phyloP scores from a whole-genome alignment of 37 sponge, comb jelly and placozoan genomes.

The Geodia barretti region DNA sequence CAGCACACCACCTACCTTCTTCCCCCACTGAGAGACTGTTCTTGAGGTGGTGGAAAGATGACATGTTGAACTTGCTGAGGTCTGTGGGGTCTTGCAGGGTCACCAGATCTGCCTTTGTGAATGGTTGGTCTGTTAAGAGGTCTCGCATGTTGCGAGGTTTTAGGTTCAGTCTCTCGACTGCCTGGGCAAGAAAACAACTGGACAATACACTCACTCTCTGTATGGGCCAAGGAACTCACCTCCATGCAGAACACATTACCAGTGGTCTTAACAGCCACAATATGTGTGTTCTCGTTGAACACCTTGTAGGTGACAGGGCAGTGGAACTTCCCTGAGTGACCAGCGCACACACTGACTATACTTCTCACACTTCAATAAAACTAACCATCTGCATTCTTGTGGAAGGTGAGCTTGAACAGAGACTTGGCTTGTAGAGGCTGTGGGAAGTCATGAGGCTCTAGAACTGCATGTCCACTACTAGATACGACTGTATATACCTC shows the following conservation, averaged over 20 bases:
- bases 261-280: constrained; percentile 88
- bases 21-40: constrained; percentile 76
- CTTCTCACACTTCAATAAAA: not conserved
- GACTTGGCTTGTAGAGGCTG: constrained; percentile 86
- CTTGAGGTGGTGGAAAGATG: constrained; percentile 89
- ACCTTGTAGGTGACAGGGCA: constrained; percentile 95
- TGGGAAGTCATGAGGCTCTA: not conserved
- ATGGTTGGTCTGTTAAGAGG: constrained; percentile 88
- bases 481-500: constrained; percentile 47
- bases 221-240: constrained; percentile 32
- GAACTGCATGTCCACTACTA: constrained; percentile 6
- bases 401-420: constrained; percentile 83
- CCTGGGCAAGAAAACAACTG: constrained; percentile 40
- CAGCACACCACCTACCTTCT: constrained; percentile 57
- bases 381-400: constrained; percentile 90
- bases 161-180: constrained; percentile 86
- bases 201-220: too few species aligned
- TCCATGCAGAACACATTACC: constrained; percentile 94
- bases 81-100: constrained; percentile 86
- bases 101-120: constrained; percentile 83
- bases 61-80: constrained; percentile 88
- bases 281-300: constrained; percentile 92
- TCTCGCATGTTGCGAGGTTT: constrained; percentile 85
- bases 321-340: constrained; percentile 78
- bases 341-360: not conserved